Evolutionary conservation across 2,888 invertebrate genomes (phyloP), one percentile per base, ranked within the genome.

Genomic region (Sisyra terminalis): DNA sequence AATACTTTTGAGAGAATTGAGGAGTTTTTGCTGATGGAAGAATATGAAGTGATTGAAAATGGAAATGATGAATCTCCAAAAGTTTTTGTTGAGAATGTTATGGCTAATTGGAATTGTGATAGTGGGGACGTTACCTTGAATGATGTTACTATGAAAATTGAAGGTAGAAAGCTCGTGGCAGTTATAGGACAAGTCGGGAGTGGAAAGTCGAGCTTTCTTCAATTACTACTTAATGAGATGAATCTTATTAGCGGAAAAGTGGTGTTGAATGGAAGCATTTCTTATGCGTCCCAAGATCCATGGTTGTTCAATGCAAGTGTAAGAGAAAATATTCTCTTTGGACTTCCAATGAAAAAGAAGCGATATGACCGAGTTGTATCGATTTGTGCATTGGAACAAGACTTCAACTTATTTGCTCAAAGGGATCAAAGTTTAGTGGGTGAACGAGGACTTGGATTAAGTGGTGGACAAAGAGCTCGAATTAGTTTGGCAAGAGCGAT

Each of bases 391-490:
- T 55, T 83, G 46, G 56, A 63, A 39, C 68, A 67, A 51, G 88
- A 89, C 58, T 76, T 88, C 50, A 70, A 73, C 45, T 70, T 79
- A 49, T 71, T 89, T 50, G 77, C 82, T 0, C 68, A 75, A 50
- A 83, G 83, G 4, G 88, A 88, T 55, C 61, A 71, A 50, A 84
- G 83, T 0, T 58, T 82, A 42, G 79, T 88, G 1, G 86, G 85
- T 4, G 87, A 89, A 53, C 69, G 81, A 40, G 88, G 88, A 7
- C 71, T 79, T 1, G 77, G 79, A 17, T 61, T 89, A 10, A 85
- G 84, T 30, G 86, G 86, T n/a, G 87, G 87, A 9, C 87, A 88
- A 60, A 75, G 76, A 57, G 84, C 86, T 1, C 69, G 88, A 48
- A 73, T 89, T 29, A 83, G 81, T 57, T 63, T 89, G 38, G 84